These are phyloP conservation scores for Dryobotodes eremita DNA, from an alignment of 2,888 invertebrate species.

Conservation along the genomic window DNA sequence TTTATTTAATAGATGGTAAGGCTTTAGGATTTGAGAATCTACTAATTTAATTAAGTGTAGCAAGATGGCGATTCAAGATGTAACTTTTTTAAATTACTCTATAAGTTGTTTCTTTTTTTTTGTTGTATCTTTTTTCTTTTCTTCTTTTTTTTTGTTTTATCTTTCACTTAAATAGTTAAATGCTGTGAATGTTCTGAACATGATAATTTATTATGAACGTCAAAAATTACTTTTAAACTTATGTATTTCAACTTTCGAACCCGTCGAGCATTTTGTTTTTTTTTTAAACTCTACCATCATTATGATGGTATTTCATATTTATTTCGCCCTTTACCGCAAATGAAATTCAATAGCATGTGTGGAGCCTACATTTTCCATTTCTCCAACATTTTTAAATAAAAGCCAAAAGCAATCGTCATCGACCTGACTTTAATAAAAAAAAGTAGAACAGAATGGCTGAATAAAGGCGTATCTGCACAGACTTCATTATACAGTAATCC, in stretches of 20 bases:
- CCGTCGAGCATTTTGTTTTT: background rate
- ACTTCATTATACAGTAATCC: conserved; percentile 71
- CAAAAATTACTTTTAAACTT: too few species aligned
- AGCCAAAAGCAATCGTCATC: conserved; percentile 35
- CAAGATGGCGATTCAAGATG: background rate
- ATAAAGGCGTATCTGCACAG: conserved; percentile 54
- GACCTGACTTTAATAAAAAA: conserved; percentile 18
- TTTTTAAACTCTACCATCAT: background rate
- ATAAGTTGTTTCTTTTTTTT: too few species aligned
- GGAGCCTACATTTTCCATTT: background rate
- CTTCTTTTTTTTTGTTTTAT: too few species aligned
- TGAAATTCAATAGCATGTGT: background rate
- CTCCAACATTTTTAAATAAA: background rate
- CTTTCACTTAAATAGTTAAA: background rate
- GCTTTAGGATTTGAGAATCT: background rate
- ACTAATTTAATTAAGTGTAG: conserved; percentile 6
- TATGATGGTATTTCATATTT: background rate
- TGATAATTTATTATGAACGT: background rate
- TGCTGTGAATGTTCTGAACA: background rate
- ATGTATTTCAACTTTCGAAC: background rate
- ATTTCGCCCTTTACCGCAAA: background rate
- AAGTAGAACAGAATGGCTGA: conserved; percentile 24
- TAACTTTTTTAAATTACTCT: too few species aligned
- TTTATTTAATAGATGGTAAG: conserved; percentile 20
- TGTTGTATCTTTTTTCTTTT: too few species aligned